These are phyloP conservation scores for Drosophila anomelani DNA, from an alignment of 2,888 invertebrate genomes.

Conservation along the genomic window DNA sequence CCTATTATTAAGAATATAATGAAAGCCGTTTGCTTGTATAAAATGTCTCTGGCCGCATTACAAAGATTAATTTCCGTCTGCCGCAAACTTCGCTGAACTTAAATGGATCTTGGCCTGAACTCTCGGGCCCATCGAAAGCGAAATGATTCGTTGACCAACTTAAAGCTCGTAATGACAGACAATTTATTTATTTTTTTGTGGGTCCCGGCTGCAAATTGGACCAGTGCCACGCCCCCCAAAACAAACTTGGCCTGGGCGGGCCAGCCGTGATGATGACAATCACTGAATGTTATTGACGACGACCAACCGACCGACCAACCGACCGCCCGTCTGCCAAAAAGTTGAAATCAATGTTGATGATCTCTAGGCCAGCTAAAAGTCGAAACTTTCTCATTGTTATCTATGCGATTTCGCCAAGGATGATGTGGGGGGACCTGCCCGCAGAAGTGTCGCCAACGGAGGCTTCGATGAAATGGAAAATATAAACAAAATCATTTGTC, in stretches of 20 bases:
- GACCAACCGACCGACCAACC: not conserved
- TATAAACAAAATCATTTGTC: constrained; percentile 82
- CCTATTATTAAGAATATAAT: constrained; percentile 20
- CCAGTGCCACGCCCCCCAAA: constrained; percentile 37
- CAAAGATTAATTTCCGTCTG: constrained; percentile 35
- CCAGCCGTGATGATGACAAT: constrained; percentile 41
- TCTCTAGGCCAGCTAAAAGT: constrained; percentile 58
- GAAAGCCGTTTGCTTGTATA: constrained; percentile 19
- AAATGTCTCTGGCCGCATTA: constrained; percentile 16
- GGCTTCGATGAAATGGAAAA: constrained; percentile 79
- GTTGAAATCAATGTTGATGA: constrained; percentile 78
- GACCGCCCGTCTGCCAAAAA: constrained; percentile 43
- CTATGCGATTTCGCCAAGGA: constrained; percentile 17
- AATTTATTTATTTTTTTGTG: constrained; percentile 64
- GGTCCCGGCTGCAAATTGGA: constrained; percentile 42
- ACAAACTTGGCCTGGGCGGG: constrained; percentile 34
- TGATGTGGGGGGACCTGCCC: constrained; percentile 30
- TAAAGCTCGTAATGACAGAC: constrained; percentile 67
- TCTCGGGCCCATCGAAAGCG: constrained; percentile 30
- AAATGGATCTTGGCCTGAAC: constrained; percentile 19
- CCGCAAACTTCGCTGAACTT: constrained; percentile 24
- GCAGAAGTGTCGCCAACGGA: constrained; percentile 61
- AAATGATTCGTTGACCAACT: constrained; percentile 54
- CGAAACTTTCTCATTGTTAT: constrained; percentile 59
- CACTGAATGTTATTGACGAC: constrained; percentile 60